phyloP scores from a whole-genome alignment of 2,113 vertebrate species.

The Sinocyclocheilus anshuiensis region DNA sequence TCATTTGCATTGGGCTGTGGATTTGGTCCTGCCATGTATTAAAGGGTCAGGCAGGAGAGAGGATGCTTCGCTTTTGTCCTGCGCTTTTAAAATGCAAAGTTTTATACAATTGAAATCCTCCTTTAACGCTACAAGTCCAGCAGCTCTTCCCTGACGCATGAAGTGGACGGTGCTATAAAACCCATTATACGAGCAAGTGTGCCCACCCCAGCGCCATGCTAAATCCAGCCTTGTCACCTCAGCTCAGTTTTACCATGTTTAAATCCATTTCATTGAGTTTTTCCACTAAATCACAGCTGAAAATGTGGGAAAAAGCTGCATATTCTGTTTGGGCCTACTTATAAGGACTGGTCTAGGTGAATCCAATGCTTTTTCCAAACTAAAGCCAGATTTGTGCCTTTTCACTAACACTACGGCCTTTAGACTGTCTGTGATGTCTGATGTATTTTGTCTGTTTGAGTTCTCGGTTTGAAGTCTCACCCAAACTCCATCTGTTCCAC shows the following conservation, averaged over 20 bases:
- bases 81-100: constrained; percentile 75
- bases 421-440: constrained; percentile 8
- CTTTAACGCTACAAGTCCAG: constrained; percentile 24
- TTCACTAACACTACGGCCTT: background rate
- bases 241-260: background rate
- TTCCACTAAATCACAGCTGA: background rate
- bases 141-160: constrained; percentile 30
- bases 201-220: background rate
- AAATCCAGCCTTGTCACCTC: background rate
- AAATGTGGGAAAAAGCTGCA: background rate
- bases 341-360: constrained; percentile 35
- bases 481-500: constrained; percentile 56
- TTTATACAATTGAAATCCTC: constrained; percentile 57
- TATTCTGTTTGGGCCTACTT: background rate
- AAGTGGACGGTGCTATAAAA: constrained; percentile 2
- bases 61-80: constrained; percentile 68
- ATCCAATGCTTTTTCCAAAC: background rate
- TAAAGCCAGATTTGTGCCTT: background rate
- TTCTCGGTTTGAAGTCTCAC: constrained; percentile 71
- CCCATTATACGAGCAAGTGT: background rate
- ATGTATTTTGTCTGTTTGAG: constrained; percentile 51
- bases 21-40: constrained; percentile 64
- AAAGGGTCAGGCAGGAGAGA: constrained; percentile 64
- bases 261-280: background rate
- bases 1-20: constrained; percentile 75